phyloP scores from a whole-genome alignment of 2,113 vertebrate genomes.

The Hippocampus abdominalis region DNA sequence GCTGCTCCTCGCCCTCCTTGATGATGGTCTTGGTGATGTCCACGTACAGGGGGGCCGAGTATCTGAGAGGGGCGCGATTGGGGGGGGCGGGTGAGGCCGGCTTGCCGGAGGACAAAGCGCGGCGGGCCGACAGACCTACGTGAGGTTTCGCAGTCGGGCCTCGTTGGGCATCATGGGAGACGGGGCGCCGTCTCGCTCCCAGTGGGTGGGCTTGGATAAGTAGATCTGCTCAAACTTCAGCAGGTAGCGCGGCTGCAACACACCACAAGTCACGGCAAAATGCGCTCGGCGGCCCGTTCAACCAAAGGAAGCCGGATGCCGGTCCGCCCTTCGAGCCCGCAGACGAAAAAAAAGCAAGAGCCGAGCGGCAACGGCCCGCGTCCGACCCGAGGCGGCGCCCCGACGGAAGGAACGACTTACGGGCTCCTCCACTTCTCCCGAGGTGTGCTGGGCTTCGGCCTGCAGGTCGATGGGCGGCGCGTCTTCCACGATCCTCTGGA shows the following conservation, averaged over 20 bases:
- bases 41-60: conserved; percentile 95
- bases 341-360: too few species aligned
- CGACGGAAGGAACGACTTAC: conserved; percentile 61
- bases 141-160: conserved; percentile 92
- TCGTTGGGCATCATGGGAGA: conserved; percentile 99
- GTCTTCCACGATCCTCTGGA: conserved; percentile 97
- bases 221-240: conserved; percentile 99
- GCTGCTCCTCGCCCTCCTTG: conserved; percentile 94
- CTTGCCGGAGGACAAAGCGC: neutral
- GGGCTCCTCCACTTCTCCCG: conserved; percentile 95
- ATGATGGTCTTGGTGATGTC: conserved; percentile 99
- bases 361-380: too few species aligned
- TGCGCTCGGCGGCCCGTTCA: too few species aligned
- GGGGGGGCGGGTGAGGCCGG: neutral
- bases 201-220: conserved; percentile 95
- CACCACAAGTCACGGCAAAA: neutral
- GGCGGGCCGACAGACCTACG: conserved; percentile 67
- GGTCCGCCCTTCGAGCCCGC: too few species aligned
- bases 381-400: too few species aligned
- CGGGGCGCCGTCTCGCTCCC: conserved; percentile 96
- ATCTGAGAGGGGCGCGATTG: conserved; percentile 62
- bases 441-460: conserved; percentile 95
- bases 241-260: conserved; percentile 85
- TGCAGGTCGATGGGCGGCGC: conserved; percentile 96
- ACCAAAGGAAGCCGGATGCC: too few species aligned